Base-by-base conservation (phyloP, 2,113 vertebrate genomes). In the Pandion haliaetus region DNA sequence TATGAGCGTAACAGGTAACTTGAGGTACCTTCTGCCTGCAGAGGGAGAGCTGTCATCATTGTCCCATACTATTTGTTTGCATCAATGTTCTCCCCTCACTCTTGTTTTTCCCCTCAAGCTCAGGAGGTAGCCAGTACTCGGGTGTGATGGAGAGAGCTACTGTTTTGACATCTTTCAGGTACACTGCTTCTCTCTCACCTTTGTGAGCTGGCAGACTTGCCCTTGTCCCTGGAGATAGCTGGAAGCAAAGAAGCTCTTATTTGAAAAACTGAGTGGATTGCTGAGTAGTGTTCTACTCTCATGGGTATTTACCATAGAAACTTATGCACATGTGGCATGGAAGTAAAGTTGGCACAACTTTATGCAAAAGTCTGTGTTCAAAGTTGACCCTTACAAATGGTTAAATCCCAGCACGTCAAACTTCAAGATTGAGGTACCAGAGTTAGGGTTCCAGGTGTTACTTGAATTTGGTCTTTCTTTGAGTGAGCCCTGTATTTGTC, bases 1-100 rank as follows among this genome's bases (percentile, higher is more conserved):
- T 98, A 99, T 0, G 99, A 99, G 40, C 98, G 98, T 28, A 99
- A 99, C 99, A 99, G 99, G 99, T 99, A 97, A 91, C 14, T 14
- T 8, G 6, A 3, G 5, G 9, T 50, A 1, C 26, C 61, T 21
- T 2, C 36, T 88, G 26, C 49, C 32, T 90, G 31, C 19, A 23
- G 16, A 38, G 25, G 28, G 8, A 47, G 8, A 45, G 29, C 5
- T 61, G 42, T 32, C 14, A 0, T 58, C 5, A 0, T 19, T 19
- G 20, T 49, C 36, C 36, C 4, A 0, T 21, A 6, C 17, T n/a
- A 12, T 9, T 45, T 54, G 28, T 54, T 57, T 26, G 17, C 25
- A 2, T 50, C 24, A 2, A 0, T 24, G 36, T 52, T 74, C 26
- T 72, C 87, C 7, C 17, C 5, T 87, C 34, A 28, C 2, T 6